Evolutionary conservation across 2,797 vertebrate genomes (phyloP), one percentile per base, ranked within the genome.

Genomic region (Setipinna tenuifilis): DNA sequence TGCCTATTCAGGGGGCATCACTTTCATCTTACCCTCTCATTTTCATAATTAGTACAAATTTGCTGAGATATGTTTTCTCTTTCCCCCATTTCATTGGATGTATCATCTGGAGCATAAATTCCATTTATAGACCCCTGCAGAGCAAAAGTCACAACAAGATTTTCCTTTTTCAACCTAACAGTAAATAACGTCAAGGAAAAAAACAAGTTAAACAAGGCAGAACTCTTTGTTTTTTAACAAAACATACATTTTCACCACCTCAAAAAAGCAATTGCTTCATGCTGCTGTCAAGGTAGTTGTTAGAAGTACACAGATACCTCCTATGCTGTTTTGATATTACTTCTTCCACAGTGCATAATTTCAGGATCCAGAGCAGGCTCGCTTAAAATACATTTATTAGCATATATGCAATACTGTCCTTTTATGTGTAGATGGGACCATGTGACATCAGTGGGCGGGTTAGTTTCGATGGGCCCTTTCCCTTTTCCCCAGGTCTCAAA

Each of bases 11-110:
- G 68, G 86, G 87, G 88, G 90, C 89, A 91, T 92, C 88, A 87
- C 92, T 91, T 93, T 93, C 90, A 93, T 91, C 90, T 87, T 88
- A 83, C 85, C 59, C 85, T 85, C 86, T 83, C 83, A 87, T 58
- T 83, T 84, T 83, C 86, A 89, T 93, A 92, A 93, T 92, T 90
- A 92, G 90, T 65, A 85, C 71, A 92, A 91, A 92, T 75, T 78
- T 92, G 91, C 92, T 92, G 91, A 93, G 89, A 86, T 84, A 71
- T 41, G 35, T 80, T 89, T 92, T 89, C 87, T 86, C 78, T 83
- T 87, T 85, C 81, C 82, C 86, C 88, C 44, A 80, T 87, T 88
- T 88, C 62, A 82, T 88, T 82, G 83, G 58, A 89, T 48, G 84
- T 78, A 91, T 91, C 86, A 89, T 82, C 87, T 85, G 82, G 78